Percentiles rank a stretch among this genome's conserved stretches.
Conservation (phyloP, 1,140 invertebrate genomes). For the Ctenoplectra terminalis region DNA sequence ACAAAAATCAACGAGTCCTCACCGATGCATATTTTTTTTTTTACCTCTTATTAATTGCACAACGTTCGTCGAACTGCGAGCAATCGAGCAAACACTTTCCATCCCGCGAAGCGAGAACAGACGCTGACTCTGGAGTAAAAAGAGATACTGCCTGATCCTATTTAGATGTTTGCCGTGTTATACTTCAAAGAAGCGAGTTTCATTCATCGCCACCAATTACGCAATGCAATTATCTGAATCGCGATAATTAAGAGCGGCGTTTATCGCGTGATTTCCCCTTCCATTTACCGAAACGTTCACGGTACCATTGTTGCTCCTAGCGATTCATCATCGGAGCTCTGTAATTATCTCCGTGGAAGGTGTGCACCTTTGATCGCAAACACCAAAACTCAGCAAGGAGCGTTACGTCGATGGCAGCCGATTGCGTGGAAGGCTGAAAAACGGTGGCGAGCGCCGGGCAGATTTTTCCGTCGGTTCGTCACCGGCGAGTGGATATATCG, state of each 20-base stretch:
- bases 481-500: conserved; percentile 52
- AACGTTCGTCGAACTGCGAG: neutral
- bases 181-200: neutral
- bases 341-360: neutral
- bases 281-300: neutral
- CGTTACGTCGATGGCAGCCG: neutral
- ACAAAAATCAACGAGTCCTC: neutral
- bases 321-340: conserved; percentile 9
- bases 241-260: conserved; percentile 10
- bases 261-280: neutral
- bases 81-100: neutral
- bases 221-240: conserved; percentile 19
- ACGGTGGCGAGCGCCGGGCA: conserved; percentile 9
- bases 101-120: neutral
- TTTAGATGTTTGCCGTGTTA: neutral
- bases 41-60: neutral
- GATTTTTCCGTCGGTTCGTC: conserved; percentile 48
- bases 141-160: neutral
- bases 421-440: neutral
- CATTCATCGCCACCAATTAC: conserved; percentile 17
- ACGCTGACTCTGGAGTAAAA: neutral
- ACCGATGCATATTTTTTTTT: conserved; percentile 5
- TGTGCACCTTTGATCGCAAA: neutral
- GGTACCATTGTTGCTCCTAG: neutral
- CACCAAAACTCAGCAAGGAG: neutral